Evolutionary conservation across 2,888 invertebrate genomes (phyloP).

Genomic region (Calliopum simillimum): DNA sequence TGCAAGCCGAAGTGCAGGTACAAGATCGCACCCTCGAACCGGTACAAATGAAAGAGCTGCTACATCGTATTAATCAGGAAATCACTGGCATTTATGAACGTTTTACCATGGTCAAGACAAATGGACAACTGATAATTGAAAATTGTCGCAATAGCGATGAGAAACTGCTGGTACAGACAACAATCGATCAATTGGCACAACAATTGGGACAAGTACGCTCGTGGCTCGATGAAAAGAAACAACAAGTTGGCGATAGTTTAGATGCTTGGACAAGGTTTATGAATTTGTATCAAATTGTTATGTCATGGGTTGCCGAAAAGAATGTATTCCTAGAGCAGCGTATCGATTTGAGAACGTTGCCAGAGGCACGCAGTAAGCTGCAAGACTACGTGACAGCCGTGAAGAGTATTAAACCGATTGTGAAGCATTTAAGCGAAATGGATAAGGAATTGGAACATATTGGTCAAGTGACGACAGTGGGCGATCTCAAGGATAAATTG

Average conservation of each 20-base stretch:
- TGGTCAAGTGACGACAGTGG: slow-evolving; percentile 84
- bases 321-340: slow-evolving; percentile 82
- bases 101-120: slow-evolving; percentile 81
- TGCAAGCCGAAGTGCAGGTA: slow-evolving; percentile 84
- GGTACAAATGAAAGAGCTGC: slow-evolving; percentile 78
- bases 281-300: slow-evolving; percentile 82
- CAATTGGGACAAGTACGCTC: slow-evolving; percentile 82
- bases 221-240: slow-evolving; percentile 85
- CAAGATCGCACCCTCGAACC: slow-evolving; percentile 85
- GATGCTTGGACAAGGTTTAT: slow-evolving; percentile 91
- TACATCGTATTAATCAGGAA: slow-evolving; percentile 82
- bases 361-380: slow-evolving; percentile 85
- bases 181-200: slow-evolving; percentile 80
- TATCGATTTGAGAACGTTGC: slow-evolving; percentile 80
- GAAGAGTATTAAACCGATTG: slow-evolving; percentile 88
- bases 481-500: slow-evolving; percentile 86
- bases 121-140: slow-evolving; percentile 83
- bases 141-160: slow-evolving; percentile 84
- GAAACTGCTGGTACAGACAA: slow-evolving; percentile 79
- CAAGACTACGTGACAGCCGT: slow-evolving; percentile 90
- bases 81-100: slow-evolving; percentile 79
- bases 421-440: slow-evolving; percentile 92
- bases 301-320: slow-evolving; percentile 87
- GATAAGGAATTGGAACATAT: slow-evolving; percentile 89
- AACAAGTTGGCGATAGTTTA: slow-evolving; percentile 85